Evolutionary conservation across 2,113 vertebrate genomes (phyloP).

Genomic region (Rallus limicola): DNA sequence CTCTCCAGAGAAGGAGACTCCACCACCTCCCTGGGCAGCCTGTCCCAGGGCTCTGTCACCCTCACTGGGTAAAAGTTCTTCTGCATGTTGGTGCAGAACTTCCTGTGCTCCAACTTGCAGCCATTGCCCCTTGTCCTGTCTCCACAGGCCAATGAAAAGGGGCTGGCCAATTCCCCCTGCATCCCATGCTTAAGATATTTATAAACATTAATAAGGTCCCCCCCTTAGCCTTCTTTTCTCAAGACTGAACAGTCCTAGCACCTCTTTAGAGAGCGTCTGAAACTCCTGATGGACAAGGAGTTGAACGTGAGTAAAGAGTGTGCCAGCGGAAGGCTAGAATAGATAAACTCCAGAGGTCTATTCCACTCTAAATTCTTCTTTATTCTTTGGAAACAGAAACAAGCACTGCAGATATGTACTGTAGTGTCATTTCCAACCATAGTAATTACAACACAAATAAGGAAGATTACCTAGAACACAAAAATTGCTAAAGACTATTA

Average conservation of each 20-base stretch:
- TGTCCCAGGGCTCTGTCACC: too few species aligned
- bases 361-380: background rate
- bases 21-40: too few species aligned
- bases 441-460: background rate
- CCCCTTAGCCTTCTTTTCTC: too few species aligned
- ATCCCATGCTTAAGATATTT: too few species aligned
- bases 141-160: too few species aligned
- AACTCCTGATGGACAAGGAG: background rate
- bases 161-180: too few species aligned
- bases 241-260: background rate
- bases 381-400: background rate
- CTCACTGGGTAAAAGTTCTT: too few species aligned
- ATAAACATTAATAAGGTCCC: too few species aligned
- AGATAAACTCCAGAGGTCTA: background rate
- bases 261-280: background rate
- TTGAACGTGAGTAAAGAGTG: rapidly evolving
- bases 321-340: background rate
- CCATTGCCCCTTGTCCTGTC: too few species aligned
- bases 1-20: too few species aligned
- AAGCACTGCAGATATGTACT: background rate
- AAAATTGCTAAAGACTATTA: background rate
- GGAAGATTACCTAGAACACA: background rate
- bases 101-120: too few species aligned
- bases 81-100: too few species aligned
- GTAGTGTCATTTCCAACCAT: background rate